Evolutionary conservation across 2,888 invertebrate genomes (phyloP), one percentile per base, ranked within the genome.

Genomic region (Acleris emargana): DNA sequence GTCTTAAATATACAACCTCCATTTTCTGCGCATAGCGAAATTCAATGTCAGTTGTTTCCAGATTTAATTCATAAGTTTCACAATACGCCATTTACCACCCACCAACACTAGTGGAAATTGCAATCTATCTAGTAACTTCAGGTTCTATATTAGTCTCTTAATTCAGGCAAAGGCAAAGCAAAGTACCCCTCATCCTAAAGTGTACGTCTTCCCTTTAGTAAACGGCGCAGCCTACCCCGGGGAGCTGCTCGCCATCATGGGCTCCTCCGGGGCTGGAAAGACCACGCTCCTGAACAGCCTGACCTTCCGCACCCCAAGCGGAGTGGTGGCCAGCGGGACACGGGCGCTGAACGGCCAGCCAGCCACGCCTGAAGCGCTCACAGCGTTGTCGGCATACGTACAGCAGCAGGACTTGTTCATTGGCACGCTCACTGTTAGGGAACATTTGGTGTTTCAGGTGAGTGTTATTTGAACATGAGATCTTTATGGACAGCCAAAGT

Each of bases 341-440:
- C 80, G 94, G 11, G 90, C 94, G 11, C 80, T 97, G 17, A 98
- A 98, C 78, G 98, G 97, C 0, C 94, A 94, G 75, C 95, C 95
- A 3, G 95, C 97, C 1, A 94, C 95, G 13, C 94, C 96, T 17
- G 95, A 94, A 67, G 94, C 95, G 47, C 93, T 96, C 78, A 95
- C 95, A 60, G 95, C 96, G 9, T 93, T 97, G 43, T 96, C 97
- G 18, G 98, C 97, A 0, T 99, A 98, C 76, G 98, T 99, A 0
- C 98, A 98, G 80, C 99, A 99, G 82, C 97, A 98, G 76, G 98
- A 99, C 85, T 89, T 98, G 59, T 99, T 99, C 81, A 96, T 99
- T 73, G 97, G 97, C 0, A 97, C 97, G 0, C 91, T 99, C 54
- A 98, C 98, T 1, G 98, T 98, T 0, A 93, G 94, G 69, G 98